Evolutionary conservation across 2,797 vertebrate genomes (phyloP).

Genomic region (Botia kubotai): DNA sequence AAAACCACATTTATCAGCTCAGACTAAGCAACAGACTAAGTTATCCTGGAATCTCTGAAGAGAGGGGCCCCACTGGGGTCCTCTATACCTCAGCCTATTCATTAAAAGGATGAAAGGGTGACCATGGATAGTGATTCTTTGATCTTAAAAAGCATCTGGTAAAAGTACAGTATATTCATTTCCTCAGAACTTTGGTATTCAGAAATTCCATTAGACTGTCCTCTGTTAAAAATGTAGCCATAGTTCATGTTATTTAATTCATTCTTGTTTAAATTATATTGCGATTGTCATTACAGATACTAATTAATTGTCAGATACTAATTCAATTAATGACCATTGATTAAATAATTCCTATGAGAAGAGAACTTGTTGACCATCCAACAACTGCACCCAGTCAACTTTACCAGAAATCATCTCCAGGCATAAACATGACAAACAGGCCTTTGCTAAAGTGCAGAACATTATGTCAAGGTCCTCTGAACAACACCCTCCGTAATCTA

Average conservation of each 20-base stretch:
- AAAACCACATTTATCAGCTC: too few relatives aligned
- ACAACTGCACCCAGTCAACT: not conserved
- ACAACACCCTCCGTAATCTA: slow-evolving; percentile 45
- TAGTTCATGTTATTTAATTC: slow-evolving; percentile 1
- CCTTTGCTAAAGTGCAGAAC: slow-evolving; percentile 28
- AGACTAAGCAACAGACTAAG: too few relatives aligned
- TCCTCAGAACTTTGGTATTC: not conserved
- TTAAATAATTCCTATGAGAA: slow-evolving; percentile 21
- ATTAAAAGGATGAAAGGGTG: too few relatives aligned
- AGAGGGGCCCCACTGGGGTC: too few relatives aligned
- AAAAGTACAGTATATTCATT: not conserved
- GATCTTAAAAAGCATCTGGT: slow-evolving; percentile 20
- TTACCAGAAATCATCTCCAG: slow-evolving; percentile 15
- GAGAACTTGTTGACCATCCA: slow-evolving; percentile 9
- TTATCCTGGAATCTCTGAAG: too few relatives aligned
- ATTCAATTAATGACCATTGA: slow-evolving; percentile 22
- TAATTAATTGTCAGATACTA: too few relatives aligned
- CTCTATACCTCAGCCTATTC: too few relatives aligned
- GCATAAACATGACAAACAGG: slow-evolving; percentile 25
- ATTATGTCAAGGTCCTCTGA: slow-evolving; percentile 37
- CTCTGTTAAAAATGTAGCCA: not conserved
- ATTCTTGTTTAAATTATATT: slow-evolving; percentile 9
- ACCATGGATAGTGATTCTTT: not conserved
- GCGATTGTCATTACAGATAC: too few relatives aligned
- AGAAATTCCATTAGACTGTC: not conserved